Conservation (phyloP, 2,888 invertebrate genomes). For the Craniophora ligustri region DNA sequence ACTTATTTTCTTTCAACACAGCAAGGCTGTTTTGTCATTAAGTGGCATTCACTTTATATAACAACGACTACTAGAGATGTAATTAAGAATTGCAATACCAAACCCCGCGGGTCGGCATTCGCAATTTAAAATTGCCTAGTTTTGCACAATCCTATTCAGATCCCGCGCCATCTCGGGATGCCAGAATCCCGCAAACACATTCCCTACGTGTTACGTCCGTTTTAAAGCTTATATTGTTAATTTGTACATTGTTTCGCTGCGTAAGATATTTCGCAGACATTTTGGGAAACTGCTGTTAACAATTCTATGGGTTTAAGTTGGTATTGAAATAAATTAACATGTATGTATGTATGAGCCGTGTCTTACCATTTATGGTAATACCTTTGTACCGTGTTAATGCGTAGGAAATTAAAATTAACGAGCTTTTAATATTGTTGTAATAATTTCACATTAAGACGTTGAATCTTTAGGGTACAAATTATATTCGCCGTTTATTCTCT, state of each 20-base stretch:
- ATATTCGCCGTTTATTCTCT: no score
- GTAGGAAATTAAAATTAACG: no score
- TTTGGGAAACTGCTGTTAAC: slow-evolving; percentile 21
- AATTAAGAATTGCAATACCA: slow-evolving; percentile 17
- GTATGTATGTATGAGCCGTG: neutral
- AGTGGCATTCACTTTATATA: no score
- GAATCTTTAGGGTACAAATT: no score
- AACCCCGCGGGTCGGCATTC: slow-evolving; percentile 19
- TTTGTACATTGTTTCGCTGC: slow-evolving; percentile 42
- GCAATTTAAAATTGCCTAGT: slow-evolving; percentile 44
- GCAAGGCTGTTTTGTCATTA: no score
- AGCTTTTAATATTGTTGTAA: neutral
- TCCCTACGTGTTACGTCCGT: slow-evolving; percentile 32
- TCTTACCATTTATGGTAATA: neutral
- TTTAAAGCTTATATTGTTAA: slow-evolving; percentile 45
- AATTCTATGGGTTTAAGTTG: neutral
- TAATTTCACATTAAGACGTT: no score
- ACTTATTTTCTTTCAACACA: no score
- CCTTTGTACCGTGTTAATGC: neutral
- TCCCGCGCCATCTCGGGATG: slow-evolving; percentile 16
- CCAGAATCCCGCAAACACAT: slow-evolving; percentile 38
- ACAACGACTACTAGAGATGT: neutral
- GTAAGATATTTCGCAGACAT: slow-evolving; percentile 34
- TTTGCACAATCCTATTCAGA: slow-evolving; percentile 39
- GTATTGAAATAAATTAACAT: neutral